These are phyloP conservation scores for Platysternon megacephalum DNA, from an alignment of 2,113 vertebrate species.

Conservation along the genomic window DNA sequence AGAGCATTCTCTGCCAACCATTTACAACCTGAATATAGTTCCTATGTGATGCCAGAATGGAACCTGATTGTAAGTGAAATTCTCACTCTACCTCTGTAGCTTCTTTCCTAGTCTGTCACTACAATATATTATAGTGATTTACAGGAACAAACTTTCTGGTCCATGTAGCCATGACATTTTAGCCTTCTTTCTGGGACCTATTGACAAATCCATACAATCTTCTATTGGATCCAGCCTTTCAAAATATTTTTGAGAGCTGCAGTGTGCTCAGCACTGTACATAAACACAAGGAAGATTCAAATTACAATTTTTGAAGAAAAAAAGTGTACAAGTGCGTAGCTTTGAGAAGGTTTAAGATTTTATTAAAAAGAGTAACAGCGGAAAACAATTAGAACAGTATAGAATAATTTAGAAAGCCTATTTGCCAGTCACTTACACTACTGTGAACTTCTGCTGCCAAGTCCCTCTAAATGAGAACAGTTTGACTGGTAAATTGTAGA, in stretches of 20 bases:
- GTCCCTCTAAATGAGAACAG: slow-evolving; percentile 59
- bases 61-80: neutral
- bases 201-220: slow-evolving; percentile 11
- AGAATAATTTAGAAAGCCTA: slow-evolving; percentile 28
- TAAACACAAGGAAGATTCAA: neutral
- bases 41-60: neutral
- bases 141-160: neutral
- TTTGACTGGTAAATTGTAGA: slow-evolving; percentile 66
- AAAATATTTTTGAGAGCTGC: slow-evolving; percentile 18
- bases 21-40: neutral
- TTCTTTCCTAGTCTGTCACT: slow-evolving; percentile 34
- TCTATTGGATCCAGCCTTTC: neutral
- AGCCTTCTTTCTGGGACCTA: neutral
- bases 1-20: neutral
- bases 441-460: slow-evolving; percentile 20
- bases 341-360: slow-evolving; percentile 20
- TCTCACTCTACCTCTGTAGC: neutral
- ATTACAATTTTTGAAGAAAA: neutral
- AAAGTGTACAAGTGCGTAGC: neutral
- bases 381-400: slow-evolving; percentile 21
- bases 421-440: slow-evolving; percentile 26
- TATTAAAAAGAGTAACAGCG: slow-evolving; percentile 2
- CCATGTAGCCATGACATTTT: fast-evolving
- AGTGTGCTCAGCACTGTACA: neutral
- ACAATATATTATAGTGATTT: neutral